A percentile compares a stretch with the other conserved stretches of the same genome.
These are phyloP conservation scores for Arge pagana DNA, from an alignment of 2,888 invertebrate species.

Conservation along the genomic window DNA sequence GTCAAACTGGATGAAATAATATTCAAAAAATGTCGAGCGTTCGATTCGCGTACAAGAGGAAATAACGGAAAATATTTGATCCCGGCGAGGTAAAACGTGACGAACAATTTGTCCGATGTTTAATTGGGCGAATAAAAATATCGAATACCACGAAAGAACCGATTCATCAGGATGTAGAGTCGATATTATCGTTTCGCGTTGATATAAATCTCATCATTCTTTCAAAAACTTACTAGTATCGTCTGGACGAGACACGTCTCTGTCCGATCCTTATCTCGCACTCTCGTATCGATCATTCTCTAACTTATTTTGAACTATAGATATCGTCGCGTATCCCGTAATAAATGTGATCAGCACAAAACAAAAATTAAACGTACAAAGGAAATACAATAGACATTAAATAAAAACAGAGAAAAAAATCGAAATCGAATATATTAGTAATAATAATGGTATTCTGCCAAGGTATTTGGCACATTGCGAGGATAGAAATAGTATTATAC, in stretches of 20 bases:
- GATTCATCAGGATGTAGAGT: too few species aligned
- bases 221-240: constrained; percentile 4
- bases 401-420: background rate
- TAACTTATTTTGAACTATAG: constrained; percentile 2
- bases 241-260: too few species aligned
- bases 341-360: background rate
- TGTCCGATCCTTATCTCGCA: constrained; percentile 11
- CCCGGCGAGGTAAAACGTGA: too few species aligned
- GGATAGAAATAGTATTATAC: constrained; percentile 35
- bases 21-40: too few species aligned
- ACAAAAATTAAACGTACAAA: background rate
- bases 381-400: background rate
- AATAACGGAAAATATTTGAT: too few species aligned
- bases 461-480: constrained; percentile 33
- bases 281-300: constrained; percentile 5
- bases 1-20: too few species aligned
- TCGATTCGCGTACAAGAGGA: too few species aligned
- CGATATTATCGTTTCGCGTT: constrained; percentile 2
- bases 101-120: too few species aligned
- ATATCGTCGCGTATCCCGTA: background rate
- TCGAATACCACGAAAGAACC: too few species aligned
- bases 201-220: constrained; percentile 8
- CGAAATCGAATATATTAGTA: background rate
- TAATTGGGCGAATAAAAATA: too few species aligned
- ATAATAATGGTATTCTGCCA: constrained; percentile 10